A percentile compares a stretch with the other conserved stretches of the same genome.
Conservation (phyloP, 2,888 invertebrate genomes). For the Branchinecta sandiegonensis region DNA sequence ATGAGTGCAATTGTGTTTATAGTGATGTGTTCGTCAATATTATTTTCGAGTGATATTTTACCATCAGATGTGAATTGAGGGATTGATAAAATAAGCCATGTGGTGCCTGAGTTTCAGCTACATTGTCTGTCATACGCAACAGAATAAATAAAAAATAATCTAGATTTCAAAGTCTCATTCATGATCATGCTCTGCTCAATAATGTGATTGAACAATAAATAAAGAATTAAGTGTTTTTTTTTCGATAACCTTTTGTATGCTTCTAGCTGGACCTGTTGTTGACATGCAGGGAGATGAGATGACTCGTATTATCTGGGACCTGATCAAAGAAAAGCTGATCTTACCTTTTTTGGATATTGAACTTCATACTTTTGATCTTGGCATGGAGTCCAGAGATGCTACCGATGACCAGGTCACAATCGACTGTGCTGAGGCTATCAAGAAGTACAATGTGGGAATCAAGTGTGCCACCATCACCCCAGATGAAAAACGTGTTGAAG, state of each 20-base stretch:
- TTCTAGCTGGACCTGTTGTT: constrained; percentile 62
- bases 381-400: constrained; percentile 83
- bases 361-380: constrained; percentile 81
- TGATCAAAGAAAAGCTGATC: constrained; percentile 92
- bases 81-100: too few species aligned
- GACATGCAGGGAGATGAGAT: constrained; percentile 82
- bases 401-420: constrained; percentile 91
- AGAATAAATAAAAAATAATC: too few species aligned
- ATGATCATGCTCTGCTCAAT: too few species aligned
- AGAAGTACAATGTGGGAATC: constrained; percentile 94
- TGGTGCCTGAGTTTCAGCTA: too few species aligned
- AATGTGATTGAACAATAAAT: too few species aligned
- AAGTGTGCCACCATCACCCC: constrained; percentile 99
- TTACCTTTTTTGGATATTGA: constrained; percentile 90
- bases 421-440: constrained; percentile 90
- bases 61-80: too few species aligned
- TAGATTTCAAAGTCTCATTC: too few species aligned
- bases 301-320: constrained; percentile 84
- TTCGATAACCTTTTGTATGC: neutral
- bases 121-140: too few species aligned
- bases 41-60: too few species aligned
- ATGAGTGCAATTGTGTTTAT: too few species aligned
- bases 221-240: neutral
- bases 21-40: too few species aligned
- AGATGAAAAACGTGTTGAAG: constrained; percentile 83